Conservation (phyloP, 2,797 vertebrate species). For the Sparidentex hasta region DNA sequence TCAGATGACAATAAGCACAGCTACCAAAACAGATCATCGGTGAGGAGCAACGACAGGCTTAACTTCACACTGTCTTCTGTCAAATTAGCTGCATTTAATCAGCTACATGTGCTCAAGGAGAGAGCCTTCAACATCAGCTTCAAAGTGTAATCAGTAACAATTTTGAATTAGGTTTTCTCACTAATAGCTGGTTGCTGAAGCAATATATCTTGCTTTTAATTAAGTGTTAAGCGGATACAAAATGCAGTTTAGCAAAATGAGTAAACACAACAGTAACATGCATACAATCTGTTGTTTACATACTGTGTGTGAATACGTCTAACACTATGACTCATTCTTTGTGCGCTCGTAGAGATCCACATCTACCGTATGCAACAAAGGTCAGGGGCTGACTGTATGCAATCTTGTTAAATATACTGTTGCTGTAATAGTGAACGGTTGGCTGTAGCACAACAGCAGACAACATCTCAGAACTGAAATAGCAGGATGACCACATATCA, state of each 20-base stretch:
- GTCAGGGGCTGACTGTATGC: slow-evolving; percentile 33
- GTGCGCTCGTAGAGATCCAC: neutral
- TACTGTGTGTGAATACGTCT: slow-evolving; percentile 1
- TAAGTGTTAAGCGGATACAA: neutral
- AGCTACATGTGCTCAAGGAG: neutral
- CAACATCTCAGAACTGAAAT: neutral
- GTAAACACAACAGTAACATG: slow-evolving; percentile 8
- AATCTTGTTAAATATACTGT: slow-evolving; percentile 21
- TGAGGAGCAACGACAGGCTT: slow-evolving; percentile 19
- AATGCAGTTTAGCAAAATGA: slow-evolving; percentile 16
- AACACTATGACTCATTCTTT: slow-evolving; percentile 6
- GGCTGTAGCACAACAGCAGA: neutral
- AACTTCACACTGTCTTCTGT: slow-evolving; percentile 14
- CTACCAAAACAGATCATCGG: slow-evolving; percentile 30
- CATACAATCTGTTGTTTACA: neutral
- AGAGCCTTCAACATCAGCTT: neutral
- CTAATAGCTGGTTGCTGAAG: neutral
- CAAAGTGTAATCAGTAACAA: neutral
- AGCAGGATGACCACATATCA: slow-evolving; percentile 6
- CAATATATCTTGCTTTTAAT: neutral
- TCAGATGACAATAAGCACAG: slow-evolving; percentile 38
- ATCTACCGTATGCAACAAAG: neutral
- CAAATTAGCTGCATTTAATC: neutral
- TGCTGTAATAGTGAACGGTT: neutral
- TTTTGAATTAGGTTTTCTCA: neutral